Evolutionary conservation across 2,888 invertebrate genomes (phyloP).

Genomic region (Galerucella nymphaeae): DNA sequence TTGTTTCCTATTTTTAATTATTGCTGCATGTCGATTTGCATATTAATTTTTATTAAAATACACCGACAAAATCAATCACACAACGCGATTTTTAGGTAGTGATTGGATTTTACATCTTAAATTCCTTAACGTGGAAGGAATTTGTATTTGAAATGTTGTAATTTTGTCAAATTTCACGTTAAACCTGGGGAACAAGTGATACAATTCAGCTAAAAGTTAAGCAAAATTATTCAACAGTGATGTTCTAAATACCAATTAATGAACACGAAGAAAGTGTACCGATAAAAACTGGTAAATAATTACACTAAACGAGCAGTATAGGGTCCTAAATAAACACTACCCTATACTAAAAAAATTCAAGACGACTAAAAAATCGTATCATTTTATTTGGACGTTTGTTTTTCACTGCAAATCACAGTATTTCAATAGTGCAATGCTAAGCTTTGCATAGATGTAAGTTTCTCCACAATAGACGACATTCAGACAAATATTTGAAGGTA

Average conservation of each 20-base stretch:
- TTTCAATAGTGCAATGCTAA: not conserved
- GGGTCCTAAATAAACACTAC: not conserved
- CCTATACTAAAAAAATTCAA: not conserved
- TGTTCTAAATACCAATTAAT: conserved; percentile 1
- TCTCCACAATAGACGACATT: not conserved
- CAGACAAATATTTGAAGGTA: not conserved
- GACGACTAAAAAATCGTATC: not conserved
- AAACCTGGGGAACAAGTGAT: not conserved
- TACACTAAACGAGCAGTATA: not conserved
- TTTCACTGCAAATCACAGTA: not conserved
- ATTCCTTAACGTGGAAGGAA: not conserved
- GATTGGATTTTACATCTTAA: not conserved
- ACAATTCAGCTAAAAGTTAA: not conserved
- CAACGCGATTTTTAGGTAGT: no score
- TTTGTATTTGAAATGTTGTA: not conserved
- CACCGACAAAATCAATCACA: not conserved
- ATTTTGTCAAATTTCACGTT: not conserved
- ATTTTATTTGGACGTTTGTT: not conserved
- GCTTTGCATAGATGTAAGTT: not conserved
- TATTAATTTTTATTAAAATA: no score
- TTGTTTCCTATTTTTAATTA: no score
- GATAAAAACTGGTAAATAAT: not conserved
- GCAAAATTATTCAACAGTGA: conserved; percentile 8
- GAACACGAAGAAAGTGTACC: not conserved
- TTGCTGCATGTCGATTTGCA: no score